Evolutionary conservation across 37 sponge, comb jelly and placozoan species (phyloP), one percentile per base, ranked within the genome.

Genomic region (Cladorhizidae sp.): DNA sequence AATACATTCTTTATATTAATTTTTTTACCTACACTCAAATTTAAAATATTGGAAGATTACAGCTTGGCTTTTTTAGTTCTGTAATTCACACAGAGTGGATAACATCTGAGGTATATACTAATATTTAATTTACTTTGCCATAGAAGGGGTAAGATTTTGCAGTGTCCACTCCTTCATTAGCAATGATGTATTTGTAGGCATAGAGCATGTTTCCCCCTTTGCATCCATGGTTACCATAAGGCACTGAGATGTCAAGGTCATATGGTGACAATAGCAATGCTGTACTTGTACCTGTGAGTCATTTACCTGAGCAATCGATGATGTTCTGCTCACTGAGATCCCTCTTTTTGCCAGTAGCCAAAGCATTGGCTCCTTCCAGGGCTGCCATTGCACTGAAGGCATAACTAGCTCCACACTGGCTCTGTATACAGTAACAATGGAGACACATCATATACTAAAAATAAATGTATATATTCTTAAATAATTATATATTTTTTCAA

Each of bases 381-480:
- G 91, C 79, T 21, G 91, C 96, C 28, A 88, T 87, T 9, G 96
- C 85, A 84, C 91, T 88, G 79, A 96, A 96, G 23, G 96, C 91
- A 93, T 93, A 96, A 67, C 96, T 95, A 25, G 94, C 84, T 29
- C 96, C 96, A 83, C 96, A 96, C 61, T 84, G 68, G 22, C 89
- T 87, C 90, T 86, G 50, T 57, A 72, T 33, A 51, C 37, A 9
- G 12, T 17, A 11, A 77, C 31, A 26, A 77, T 1, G 7, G 6
- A 22, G 50, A 72, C 72, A 14, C n/a, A n/a, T n/a, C n/a, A n/a
- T n/a, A n/a, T n/a, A n/a, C n/a, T n/a, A n/a, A n/a, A n/a, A n/a
- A n/a, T n/a, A n/a, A n/a, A n/a, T n/a, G n/a, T 54, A 54, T 54
- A 54, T 18, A 54, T 54, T 18, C 14, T 54, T 14, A 18, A 54